Percentiles rank a stretch among this genome's conserved stretches.
These are phyloP conservation scores for Pseudoips prasinana DNA, from an alignment of 2,888 invertebrate genomes.

Conservation along the genomic window DNA sequence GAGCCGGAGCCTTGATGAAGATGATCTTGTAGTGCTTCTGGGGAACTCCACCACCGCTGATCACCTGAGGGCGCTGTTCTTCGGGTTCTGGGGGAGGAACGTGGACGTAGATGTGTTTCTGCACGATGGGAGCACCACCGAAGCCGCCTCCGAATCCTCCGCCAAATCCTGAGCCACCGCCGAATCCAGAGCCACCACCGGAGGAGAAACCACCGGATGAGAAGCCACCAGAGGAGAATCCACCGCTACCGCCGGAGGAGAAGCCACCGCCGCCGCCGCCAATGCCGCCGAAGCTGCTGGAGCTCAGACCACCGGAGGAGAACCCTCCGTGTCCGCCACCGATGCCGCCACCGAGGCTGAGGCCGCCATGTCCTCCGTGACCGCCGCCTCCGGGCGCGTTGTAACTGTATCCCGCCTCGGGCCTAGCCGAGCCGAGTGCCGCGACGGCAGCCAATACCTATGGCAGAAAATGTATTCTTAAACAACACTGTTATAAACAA, in stretches of 20 bases:
- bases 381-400: constrained; percentile 70
- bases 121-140: constrained; percentile 82
- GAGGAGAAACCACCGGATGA: constrained; percentile 46
- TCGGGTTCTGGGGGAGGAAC: constrained; percentile 91
- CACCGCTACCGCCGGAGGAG: constrained; percentile 55
- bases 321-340: constrained; percentile 55
- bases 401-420: constrained; percentile 84
- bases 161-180: constrained; percentile 50
- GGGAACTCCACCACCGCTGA: constrained; percentile 83
- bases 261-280: constrained; percentile 47
- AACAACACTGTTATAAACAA: constrained; percentile 37
- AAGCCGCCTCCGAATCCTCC: constrained; percentile 58
- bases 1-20: constrained; percentile 92
- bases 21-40: constrained; percentile 93
- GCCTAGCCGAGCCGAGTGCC: constrained; percentile 81
- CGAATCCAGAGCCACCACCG: constrained; percentile 51
- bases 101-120: constrained; percentile 92
- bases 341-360: constrained; percentile 49
- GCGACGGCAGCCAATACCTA: constrained; percentile 80
- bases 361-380: constrained; percentile 45
- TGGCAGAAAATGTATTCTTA: constrained; percentile 43
- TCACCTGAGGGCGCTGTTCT: constrained; percentile 85
- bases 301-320: constrained; percentile 57
- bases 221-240: constrained; percentile 52
- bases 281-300: constrained; percentile 57